Evolutionary conservation across 2,888 invertebrate species (phyloP).

Genomic region (Scotopteryx bipunctaria): DNA sequence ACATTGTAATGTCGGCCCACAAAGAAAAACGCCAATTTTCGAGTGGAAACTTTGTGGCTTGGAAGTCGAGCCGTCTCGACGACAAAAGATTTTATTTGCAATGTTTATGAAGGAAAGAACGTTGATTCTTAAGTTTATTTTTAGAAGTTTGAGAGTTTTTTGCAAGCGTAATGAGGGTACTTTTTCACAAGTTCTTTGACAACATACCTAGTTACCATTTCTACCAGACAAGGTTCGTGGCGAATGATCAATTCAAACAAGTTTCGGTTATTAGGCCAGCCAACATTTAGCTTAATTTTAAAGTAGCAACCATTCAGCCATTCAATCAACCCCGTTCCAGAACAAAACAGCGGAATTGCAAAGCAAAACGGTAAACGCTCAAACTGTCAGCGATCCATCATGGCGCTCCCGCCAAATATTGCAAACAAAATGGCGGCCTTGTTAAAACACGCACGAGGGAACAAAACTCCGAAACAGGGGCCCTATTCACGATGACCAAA

Average conservation of each 20-base stretch:
- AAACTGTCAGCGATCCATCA: constrained; percentile 56
- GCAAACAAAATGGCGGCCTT: constrained; percentile 48
- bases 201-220: too few species aligned
- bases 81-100: constrained; percentile 34
- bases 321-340: constrained; percentile 37
- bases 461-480: constrained; percentile 24
- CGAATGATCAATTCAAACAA: constrained; percentile 37
- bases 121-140: constrained; percentile 18
- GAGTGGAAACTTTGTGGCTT: constrained; percentile 27
- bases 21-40: constrained; percentile 35
- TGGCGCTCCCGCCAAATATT: constrained; percentile 52
- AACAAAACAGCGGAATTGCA: constrained; percentile 45
- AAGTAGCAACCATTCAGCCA: constrained; percentile 20
- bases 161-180: not conserved
- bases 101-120: constrained; percentile 21
- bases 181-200: too few species aligned
- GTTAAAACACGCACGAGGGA: constrained; percentile 28
- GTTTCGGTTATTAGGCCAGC: constrained; percentile 5
- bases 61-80: constrained; percentile 24
- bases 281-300: constrained; percentile 7
- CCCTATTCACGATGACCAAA: too few species aligned
- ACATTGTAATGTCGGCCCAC: constrained; percentile 29
- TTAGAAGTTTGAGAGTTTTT: constrained; percentile 33
- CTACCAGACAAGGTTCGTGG: not conserved
- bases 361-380: constrained; percentile 48